phyloP scores from a whole-genome alignment of 2,797 vertebrate genomes.

The Acanthopagrus latus region DNA sequence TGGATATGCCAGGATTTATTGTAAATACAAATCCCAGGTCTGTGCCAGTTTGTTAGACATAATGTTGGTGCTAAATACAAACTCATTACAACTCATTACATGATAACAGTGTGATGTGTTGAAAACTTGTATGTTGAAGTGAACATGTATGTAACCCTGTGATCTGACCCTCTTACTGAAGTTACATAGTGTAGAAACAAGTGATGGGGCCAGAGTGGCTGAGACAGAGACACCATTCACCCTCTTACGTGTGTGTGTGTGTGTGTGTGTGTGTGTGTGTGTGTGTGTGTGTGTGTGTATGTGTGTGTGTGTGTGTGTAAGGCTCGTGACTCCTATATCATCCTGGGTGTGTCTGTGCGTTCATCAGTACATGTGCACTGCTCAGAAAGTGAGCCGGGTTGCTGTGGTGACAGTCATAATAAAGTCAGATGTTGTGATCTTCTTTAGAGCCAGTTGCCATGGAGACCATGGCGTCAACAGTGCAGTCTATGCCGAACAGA shows the following conservation, averaged over 20 bases:
- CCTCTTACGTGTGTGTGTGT: not conserved
- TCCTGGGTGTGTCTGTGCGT: constrained; percentile 25
- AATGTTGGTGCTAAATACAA: no score
- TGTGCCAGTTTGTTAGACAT: no score
- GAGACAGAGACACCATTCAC: no score
- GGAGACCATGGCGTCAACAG: constrained; percentile 69
- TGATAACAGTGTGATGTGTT: no score
- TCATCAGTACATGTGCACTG: not conserved
- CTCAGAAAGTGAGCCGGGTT: constrained; percentile 50
- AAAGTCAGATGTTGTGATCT: constrained; percentile 74
- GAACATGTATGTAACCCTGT: no score
- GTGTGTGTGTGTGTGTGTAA: constrained; percentile 30
- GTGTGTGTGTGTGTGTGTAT: constrained; percentile 22
- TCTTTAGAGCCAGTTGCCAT: constrained; percentile 78
- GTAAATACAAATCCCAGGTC: no score
- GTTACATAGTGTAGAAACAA: no score
- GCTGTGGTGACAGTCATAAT: constrained; percentile 82
- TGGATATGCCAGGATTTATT: no score
- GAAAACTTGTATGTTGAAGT: no score
- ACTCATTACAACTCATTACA: no score
- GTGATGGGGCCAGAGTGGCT: no score
- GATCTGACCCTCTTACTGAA: no score
- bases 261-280: constrained; percentile 20
- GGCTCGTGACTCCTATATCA: constrained; percentile 22
- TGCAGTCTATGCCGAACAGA: constrained; percentile 38